Evolutionary conservation across 2,113 vertebrate species (phyloP).

Genomic region (Ornithorhynchus anatinus): DNA sequence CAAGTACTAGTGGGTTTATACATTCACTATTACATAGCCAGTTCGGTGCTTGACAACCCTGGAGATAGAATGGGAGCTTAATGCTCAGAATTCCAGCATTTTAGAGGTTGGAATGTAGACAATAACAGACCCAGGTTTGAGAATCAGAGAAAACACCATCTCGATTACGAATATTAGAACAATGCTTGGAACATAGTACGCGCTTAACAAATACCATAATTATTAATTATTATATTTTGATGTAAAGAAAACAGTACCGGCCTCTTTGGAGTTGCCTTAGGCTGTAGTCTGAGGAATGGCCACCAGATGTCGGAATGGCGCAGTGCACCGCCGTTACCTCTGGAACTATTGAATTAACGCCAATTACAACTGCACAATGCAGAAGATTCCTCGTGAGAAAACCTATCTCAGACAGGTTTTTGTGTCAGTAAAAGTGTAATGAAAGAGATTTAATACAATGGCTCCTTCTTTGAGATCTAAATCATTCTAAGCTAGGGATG

Average conservation of each 20-base stretch:
- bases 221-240: rapidly evolving
- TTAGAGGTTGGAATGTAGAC: rapidly evolving
- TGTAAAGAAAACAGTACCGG: rapidly evolving
- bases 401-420: rapidly evolving
- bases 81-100: neutral
- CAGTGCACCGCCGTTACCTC: neutral
- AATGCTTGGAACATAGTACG: rapidly evolving
- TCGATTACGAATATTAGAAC: neutral
- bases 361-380: no score
- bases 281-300: neutral
- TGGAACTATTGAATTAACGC: no score
- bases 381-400: rapidly evolving
- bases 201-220: no score
- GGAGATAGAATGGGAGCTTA: no score
- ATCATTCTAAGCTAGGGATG: no score
- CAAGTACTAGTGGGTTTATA: no score
- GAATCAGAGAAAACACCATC: neutral
- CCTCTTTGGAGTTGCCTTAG: rapidly evolving
- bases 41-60: no score
- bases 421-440: rapidly evolving
- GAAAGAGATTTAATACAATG: neutral
- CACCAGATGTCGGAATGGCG: conserved; percentile 51
- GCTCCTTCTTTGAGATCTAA: no score
- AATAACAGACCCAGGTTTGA: rapidly evolving
- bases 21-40: no score